Evolutionary conservation across 2,888 invertebrate species (phyloP).

Genomic region (Lysandra coridon): DNA sequence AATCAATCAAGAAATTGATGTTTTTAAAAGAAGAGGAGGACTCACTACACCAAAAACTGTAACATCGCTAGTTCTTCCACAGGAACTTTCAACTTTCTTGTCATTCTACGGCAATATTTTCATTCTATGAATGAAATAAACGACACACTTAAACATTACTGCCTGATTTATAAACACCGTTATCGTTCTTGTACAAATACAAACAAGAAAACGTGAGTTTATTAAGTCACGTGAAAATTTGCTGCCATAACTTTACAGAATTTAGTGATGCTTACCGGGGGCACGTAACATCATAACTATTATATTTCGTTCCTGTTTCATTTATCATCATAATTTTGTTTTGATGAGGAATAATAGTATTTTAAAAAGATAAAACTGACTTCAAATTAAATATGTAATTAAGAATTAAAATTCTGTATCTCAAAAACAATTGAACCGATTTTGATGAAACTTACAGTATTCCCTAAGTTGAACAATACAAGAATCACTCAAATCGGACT

Average conservation of each 20-base stretch:
- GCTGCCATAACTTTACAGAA: slow-evolving; percentile 15
- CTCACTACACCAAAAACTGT: too few species aligned
- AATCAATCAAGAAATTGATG: too few species aligned
- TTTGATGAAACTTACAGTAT: too few species aligned
- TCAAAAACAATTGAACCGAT: too few species aligned
- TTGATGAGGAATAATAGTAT: background rate
- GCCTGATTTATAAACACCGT: slow-evolving; percentile 13
- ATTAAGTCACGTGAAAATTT: slow-evolving; percentile 25
- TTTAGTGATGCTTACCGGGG: slow-evolving; percentile 1
- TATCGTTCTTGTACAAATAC: slow-evolving; percentile 13
- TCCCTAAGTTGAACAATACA: too few species aligned
- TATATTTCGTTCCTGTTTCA: background rate
- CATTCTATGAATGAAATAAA: background rate
- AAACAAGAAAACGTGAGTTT: slow-evolving; percentile 27
- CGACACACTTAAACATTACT: background rate
- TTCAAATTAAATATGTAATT: too few species aligned
- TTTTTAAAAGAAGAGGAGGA: too few species aligned
- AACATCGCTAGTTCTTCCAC: background rate
- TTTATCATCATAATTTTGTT: background rate
- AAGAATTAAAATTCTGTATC: too few species aligned
- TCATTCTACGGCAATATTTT: background rate
- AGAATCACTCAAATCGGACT: too few species aligned
- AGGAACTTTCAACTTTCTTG: too few species aligned
- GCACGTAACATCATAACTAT: slow-evolving; percentile 15
- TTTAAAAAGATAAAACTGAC: background rate